phyloP scores from a whole-genome alignment of 1,140 invertebrate species.

The Oppia nitens region DNA sequence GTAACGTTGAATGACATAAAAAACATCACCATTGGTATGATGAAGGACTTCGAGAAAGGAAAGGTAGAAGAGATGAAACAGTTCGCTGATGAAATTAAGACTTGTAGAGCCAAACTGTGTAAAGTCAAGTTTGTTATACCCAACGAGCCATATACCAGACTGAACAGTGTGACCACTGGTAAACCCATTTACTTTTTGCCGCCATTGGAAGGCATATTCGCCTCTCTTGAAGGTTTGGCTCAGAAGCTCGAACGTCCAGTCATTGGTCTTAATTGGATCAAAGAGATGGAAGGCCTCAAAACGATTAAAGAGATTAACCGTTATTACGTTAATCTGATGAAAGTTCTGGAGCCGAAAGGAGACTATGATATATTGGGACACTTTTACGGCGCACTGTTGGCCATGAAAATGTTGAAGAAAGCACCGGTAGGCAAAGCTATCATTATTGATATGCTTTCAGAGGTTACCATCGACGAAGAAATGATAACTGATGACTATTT shows the following conservation, averaged over 20 bases:
- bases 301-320: not conserved
- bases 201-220: too few relatives aligned
- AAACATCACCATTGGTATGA: constrained; percentile 12
- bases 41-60: constrained; percentile 20
- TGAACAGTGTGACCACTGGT: too few relatives aligned
- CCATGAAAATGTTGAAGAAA: too few relatives aligned
- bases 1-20: constrained; percentile 11
- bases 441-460: too few relatives aligned
- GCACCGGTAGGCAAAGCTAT: too few relatives aligned
- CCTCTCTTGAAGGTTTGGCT: too few relatives aligned
- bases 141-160: not conserved
- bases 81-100: constrained; percentile 10
- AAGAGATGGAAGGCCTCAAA: not conserved
- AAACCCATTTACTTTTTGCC: too few relatives aligned
- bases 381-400: too few relatives aligned
- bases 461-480: too few relatives aligned
- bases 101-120: constrained; percentile 4
- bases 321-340: constrained; percentile 1
- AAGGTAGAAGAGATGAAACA: constrained; percentile 15
- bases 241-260: too few relatives aligned
- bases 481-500: too few relatives aligned
- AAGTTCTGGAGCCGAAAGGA: not conserved
- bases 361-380: too few relatives aligned
- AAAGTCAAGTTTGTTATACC: constrained; percentile 1
- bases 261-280: constrained; percentile 14